Conservation (phyloP, 2,113 vertebrate species). For the Rutilus rutilus region DNA sequence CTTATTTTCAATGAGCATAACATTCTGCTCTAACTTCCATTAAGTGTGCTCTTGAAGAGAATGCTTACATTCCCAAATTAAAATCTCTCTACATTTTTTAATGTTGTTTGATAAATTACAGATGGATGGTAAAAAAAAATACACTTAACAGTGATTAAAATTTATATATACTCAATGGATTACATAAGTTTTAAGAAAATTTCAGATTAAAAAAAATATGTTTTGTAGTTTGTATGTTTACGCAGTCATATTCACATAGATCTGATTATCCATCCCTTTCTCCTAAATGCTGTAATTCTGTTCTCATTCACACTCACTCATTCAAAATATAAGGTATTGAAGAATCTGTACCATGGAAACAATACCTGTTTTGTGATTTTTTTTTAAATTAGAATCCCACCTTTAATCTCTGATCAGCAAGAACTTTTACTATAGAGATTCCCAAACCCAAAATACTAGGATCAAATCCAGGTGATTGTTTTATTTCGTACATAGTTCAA, state of each 20-base stretch:
- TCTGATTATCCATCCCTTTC: background rate
- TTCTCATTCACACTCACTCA: background rate
- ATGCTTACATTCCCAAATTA: conserved; percentile 9
- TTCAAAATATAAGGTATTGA: background rate
- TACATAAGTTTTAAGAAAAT: background rate
- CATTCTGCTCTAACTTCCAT: background rate
- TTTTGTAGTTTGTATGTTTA: background rate
- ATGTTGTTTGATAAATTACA: background rate
- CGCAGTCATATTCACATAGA: background rate
- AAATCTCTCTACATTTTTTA: background rate
- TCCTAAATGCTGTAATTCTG: background rate
- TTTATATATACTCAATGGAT: background rate
- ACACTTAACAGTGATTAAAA: conserved; percentile 6
- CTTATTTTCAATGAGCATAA: conserved; percentile 11
- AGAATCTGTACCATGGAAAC: background rate
- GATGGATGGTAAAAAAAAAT: background rate
- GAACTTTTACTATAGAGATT: conserved; percentile 1
- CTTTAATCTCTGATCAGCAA: conserved; percentile 30
- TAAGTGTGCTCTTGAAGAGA: conserved; percentile 14
- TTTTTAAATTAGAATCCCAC: background rate
- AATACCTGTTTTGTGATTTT: background rate
- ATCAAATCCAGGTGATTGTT: background rate
- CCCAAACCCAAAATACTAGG: background rate
- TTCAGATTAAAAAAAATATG: conserved; percentile 5
- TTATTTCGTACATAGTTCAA: background rate